Conservation (phyloP, 2,888 invertebrate genomes). For the Opisthograptis luteolata region DNA sequence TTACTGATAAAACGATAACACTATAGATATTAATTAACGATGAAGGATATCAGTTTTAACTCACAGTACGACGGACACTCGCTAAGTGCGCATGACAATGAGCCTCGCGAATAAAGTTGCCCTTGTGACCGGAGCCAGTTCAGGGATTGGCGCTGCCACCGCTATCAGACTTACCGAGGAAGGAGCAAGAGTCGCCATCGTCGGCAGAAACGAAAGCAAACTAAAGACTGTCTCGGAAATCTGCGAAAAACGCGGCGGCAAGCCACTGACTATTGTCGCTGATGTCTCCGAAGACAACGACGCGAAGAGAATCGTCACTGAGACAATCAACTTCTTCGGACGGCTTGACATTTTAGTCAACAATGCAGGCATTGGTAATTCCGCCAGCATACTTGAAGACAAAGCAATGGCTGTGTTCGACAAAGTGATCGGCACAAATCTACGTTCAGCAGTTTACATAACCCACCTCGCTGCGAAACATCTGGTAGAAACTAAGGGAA, state of each 20-base stretch:
- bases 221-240: constrained; percentile 37
- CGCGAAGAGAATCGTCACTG: constrained; percentile 37
- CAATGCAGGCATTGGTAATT: constrained; percentile 43
- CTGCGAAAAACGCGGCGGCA: constrained; percentile 38
- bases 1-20: not conserved
- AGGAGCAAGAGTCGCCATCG: constrained; percentile 41
- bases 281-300: constrained; percentile 44
- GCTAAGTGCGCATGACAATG: constrained; percentile 29
- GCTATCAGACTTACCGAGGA: constrained; percentile 37
- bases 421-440: constrained; percentile 43
- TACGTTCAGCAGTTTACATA: constrained; percentile 45
- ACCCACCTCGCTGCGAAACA: constrained; percentile 41
- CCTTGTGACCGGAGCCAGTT: constrained; percentile 45
- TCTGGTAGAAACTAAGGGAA: constrained; percentile 40
- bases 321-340: constrained; percentile 41
- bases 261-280: constrained; percentile 42
- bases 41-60: not conserved
- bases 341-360: constrained; percentile 51
- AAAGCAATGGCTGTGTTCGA: constrained; percentile 45
- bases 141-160: constrained; percentile 44
- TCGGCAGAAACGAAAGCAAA: constrained; percentile 44
- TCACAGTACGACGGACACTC: not conserved
- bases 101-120: constrained; percentile 44
- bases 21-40: not conserved
- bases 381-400: constrained; percentile 38